These are phyloP conservation scores for Heliconius hermathena DNA, from an alignment of 1,140 invertebrate genomes.

Conservation along the genomic window DNA sequence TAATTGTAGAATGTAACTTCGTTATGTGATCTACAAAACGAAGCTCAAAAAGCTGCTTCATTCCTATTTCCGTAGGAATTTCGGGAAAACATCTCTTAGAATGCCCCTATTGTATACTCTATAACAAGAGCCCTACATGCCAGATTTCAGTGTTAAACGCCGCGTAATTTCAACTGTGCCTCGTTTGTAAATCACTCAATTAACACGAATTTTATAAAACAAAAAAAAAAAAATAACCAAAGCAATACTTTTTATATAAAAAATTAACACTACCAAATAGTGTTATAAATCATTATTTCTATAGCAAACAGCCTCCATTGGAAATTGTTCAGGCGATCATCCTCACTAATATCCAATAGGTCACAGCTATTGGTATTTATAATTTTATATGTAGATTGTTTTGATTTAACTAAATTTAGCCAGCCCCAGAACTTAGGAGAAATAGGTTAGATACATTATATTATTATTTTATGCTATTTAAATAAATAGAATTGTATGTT, in stretches of 20 bases:
- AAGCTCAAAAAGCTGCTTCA: no score
- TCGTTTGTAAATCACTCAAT: no score
- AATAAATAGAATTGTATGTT: no score
- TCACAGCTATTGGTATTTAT: constrained; percentile 10
- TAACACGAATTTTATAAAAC: not conserved
- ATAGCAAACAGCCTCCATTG: not conserved
- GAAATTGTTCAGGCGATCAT: not conserved
- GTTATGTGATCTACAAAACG: no score
- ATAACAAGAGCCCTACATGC: no score
- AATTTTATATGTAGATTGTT: not conserved
- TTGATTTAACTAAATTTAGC: not conserved
- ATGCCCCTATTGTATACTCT: no score
- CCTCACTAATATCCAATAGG: not conserved
- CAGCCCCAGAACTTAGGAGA: not conserved
- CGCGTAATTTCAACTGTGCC: no score
- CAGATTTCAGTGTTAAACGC: no score
- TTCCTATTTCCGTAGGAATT: no score
- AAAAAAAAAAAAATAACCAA: not conserved
- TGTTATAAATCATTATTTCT: not conserved
- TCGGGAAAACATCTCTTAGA: no score
- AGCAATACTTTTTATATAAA: not conserved
- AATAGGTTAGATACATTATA: not conserved
- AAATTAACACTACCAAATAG: not conserved
- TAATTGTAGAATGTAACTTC: no score
- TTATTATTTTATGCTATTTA: not conserved